Percentiles rank a stretch among this genome's conserved stretches.
These are phyloP conservation scores for Diachrysia chrysitis DNA, from an alignment of 2,888 invertebrate genomes.

Conservation along the genomic window DNA sequence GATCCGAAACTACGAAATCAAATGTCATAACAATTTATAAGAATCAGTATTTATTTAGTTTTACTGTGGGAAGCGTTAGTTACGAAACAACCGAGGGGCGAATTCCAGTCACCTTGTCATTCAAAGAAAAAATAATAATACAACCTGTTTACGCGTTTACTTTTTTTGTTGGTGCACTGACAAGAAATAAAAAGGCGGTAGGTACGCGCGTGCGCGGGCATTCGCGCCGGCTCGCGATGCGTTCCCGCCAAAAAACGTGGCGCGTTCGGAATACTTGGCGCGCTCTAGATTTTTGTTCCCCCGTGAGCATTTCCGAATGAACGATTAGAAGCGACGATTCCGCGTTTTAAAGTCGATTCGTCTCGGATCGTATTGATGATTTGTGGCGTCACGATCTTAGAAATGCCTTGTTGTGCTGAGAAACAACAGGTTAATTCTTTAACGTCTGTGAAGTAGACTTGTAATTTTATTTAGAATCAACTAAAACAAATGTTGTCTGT, in stretches of 20 bases:
- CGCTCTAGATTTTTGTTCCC: slow-evolving; percentile 74
- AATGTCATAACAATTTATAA: slow-evolving; percentile 61
- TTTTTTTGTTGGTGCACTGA: slow-evolving; percentile 62
- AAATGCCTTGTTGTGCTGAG: slow-evolving; percentile 67
- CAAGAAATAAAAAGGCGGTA: slow-evolving; percentile 67
- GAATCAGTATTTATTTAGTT: slow-evolving; percentile 44
- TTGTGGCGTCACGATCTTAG: slow-evolving; percentile 77
- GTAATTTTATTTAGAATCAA: slow-evolving; percentile 45
- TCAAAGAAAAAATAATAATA: slow-evolving; percentile 72
- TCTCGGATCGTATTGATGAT: slow-evolving; percentile 76
- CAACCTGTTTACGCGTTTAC: slow-evolving; percentile 77
- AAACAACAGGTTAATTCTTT: slow-evolving; percentile 65
- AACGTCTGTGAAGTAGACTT: slow-evolving; percentile 45
- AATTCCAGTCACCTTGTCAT: slow-evolving; percentile 68
- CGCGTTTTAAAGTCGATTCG: slow-evolving; percentile 79
- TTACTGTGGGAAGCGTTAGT: slow-evolving; percentile 57
- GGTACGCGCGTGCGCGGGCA: slow-evolving; percentile 81
- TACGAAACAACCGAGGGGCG: slow-evolving; percentile 56
- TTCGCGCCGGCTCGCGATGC: slow-evolving; percentile 73
- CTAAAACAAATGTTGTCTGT: slow-evolving; percentile 50
- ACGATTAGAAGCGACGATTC: slow-evolving; percentile 73
- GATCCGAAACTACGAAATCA: slow-evolving; percentile 54
- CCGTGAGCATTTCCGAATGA: slow-evolving; percentile 68
- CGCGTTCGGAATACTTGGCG: slow-evolving; percentile 77
- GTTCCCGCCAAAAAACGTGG: slow-evolving; percentile 83